These are phyloP conservation scores for Trichonephila inaurata DNA, from an alignment of 1,140 invertebrate species.

Conservation along the genomic window DNA sequence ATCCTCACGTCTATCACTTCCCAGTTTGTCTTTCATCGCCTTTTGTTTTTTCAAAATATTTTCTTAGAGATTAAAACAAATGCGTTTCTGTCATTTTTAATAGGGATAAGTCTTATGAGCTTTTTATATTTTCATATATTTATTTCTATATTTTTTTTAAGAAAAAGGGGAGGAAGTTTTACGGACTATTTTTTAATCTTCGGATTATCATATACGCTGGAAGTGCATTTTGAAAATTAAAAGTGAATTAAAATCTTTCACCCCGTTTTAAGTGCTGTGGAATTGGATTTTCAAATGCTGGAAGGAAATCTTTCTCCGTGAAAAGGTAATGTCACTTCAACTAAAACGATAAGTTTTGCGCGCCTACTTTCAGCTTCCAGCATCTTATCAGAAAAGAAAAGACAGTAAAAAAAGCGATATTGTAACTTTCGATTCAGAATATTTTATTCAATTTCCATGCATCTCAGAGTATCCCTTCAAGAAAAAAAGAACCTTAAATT, in stretches of 20 bases:
- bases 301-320: neutral
- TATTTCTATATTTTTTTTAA: neutral
- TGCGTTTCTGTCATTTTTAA: neutral
- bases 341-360: constrained; percentile 17
- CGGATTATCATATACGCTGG: constrained; percentile 20
- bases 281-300: constrained; percentile 30
- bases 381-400: neutral
- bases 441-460: constrained; percentile 16
- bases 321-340: neutral
- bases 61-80: neutral
- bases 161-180: neutral
- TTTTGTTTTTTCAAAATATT: neutral
- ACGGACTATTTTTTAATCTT: too few relatives aligned
- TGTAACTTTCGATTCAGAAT: constrained; percentile 11
- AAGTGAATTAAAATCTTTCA: constrained; percentile 37
- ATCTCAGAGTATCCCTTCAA: neutral
- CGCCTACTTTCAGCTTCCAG: neutral
- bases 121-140: neutral
- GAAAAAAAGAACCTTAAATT: neutral
- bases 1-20: too few relatives aligned
- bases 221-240: constrained; percentile 45
- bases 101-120: neutral
- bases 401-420: neutral
- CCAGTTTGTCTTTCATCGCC: neutral
- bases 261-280: constrained; percentile 26